phyloP scores from a whole-genome alignment of 2,797 vertebrate species.

The Coreius guichenoti region DNA sequence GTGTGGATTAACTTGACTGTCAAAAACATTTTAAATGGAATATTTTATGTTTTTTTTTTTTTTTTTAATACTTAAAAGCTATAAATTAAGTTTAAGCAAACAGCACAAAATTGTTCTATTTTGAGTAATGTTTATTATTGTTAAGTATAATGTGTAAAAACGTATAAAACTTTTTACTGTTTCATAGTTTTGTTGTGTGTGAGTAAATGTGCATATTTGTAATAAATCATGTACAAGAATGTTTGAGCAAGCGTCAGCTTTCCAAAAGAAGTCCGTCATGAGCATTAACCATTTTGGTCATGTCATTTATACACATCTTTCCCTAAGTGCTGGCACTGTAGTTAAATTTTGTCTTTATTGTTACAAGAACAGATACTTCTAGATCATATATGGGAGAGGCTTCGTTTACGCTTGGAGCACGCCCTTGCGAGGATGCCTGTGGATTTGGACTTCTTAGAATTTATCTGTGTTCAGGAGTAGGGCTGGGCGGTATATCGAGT shows the following conservation, averaged over 20 bases:
- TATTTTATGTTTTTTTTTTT: no score
- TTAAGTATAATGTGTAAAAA: no score
- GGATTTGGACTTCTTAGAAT: slow-evolving; percentile 15
- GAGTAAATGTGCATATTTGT: no score
- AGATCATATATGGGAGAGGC: neutral
- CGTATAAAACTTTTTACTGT: no score
- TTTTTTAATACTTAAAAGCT: no score
- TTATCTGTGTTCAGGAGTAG: slow-evolving; percentile 16
- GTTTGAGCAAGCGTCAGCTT: neutral
- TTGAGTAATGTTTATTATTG: no score
- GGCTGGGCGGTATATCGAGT: no score
- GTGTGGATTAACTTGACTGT: no score
- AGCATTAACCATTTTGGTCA: neutral
- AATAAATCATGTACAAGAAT: neutral
- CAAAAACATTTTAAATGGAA: no score
- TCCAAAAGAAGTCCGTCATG: neutral
- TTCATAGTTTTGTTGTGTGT: no score
- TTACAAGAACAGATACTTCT: slow-evolving; percentile 14
- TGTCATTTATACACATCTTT: neutral
- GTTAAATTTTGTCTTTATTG: neutral
- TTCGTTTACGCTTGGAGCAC: neutral
- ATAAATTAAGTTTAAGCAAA: no score
- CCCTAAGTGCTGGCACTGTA: neutral
- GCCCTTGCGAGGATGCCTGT: slow-evolving; percentile 6
- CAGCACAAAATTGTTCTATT: no score